Evolutionary conservation across 1,140 invertebrate species (phyloP).

Genomic region (Anastrepha obliqua): DNA sequence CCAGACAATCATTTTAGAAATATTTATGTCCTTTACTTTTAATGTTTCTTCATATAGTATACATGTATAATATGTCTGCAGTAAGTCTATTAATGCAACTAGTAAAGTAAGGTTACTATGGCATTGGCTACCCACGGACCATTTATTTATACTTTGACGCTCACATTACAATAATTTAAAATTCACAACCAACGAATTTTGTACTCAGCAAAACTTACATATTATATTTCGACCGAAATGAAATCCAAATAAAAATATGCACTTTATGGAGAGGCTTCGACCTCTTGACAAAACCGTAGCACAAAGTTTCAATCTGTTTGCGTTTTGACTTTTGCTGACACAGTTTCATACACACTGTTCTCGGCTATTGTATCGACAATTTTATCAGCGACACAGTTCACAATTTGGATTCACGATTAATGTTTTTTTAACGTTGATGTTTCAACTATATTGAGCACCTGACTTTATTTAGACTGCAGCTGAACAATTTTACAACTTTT

Average conservation of each 20-base stretch:
- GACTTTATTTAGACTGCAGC: neutral
- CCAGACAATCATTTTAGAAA: too few relatives aligned
- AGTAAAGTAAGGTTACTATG: too few relatives aligned
- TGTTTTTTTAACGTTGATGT: neutral
- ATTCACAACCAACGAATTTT: too few relatives aligned
- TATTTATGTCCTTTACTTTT: too few relatives aligned
- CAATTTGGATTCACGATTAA: neutral
- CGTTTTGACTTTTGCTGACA: neutral
- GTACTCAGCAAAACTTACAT: too few relatives aligned
- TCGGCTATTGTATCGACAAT: neutral
- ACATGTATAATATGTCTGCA: too few relatives aligned
- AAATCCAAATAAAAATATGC: neutral
- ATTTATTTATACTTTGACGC: neutral
- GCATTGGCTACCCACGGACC: too few relatives aligned
- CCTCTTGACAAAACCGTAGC: too few relatives aligned
- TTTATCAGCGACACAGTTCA: neutral
- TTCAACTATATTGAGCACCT: slow-evolving; percentile 3
- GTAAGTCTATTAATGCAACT: too few relatives aligned
- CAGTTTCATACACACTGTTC: neutral
- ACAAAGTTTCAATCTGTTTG: neutral
- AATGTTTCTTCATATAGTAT: too few relatives aligned
- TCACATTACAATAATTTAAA: too few relatives aligned
- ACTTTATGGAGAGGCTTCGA: neutral
- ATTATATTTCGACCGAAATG: neutral
- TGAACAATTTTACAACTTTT: slow-evolving; percentile 46